A percentile compares a stretch with the other conserved stretches of the same genome.
phyloP scores from a whole-genome alignment of 1,140 invertebrate species.

The Hesperophylax magnus region DNA sequence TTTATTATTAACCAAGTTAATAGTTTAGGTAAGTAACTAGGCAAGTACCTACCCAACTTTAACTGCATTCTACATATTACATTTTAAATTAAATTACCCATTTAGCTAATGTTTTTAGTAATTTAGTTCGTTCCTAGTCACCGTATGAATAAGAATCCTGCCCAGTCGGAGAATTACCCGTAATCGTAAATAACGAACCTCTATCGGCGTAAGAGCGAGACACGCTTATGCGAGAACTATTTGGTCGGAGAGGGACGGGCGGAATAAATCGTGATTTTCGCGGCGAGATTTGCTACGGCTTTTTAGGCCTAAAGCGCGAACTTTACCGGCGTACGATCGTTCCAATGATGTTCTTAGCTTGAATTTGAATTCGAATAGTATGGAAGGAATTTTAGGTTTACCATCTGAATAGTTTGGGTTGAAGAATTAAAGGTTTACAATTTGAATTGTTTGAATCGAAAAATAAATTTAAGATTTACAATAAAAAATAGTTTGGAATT shows the following conservation, averaged over 20 bases:
- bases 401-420: background rate
- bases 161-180: constrained; percentile 17
- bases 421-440: background rate
- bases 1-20: no score
- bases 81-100: no score
- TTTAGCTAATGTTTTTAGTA: no score
- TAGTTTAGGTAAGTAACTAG: no score
- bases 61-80: no score
- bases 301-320: constrained; percentile 39
- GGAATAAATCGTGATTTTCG: constrained; percentile 15
- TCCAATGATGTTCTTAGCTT: background rate
- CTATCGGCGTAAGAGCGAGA: background rate
- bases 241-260: background rate
- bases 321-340: constrained; percentile 8
- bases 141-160: constrained; percentile 1
- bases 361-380: constrained; percentile 2
- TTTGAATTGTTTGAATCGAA: background rate
- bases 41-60: no score
- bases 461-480: background rate
- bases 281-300: constrained; percentile 31
- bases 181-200: constrained; percentile 33
- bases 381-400: background rate
- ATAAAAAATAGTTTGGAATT: background rate
- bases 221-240: background rate
- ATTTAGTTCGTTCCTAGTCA: background rate